phyloP scores from a whole-genome alignment of 2,113 vertebrate genomes.

The Polypterus senegalus region DNA sequence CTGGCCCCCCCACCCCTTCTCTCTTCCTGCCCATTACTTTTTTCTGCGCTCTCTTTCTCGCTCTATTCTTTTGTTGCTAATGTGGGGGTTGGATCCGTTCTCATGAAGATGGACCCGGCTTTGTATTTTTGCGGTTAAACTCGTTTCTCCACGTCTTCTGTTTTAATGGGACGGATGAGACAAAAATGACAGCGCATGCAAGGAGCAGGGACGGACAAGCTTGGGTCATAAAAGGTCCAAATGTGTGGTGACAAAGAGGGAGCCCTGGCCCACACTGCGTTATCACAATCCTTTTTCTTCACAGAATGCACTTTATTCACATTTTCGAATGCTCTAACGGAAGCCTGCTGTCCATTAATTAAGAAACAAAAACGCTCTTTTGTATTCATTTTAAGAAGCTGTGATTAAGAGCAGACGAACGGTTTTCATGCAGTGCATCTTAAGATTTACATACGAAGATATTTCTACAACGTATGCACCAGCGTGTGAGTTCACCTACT shows the following conservation, averaged over 20 bases:
- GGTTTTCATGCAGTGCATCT: background rate
- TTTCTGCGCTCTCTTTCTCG: constrained; percentile 28
- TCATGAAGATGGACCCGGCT: constrained; percentile 13
- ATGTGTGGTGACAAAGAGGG: background rate
- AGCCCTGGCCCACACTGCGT: no score
- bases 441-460: background rate
- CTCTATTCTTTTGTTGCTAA: constrained; percentile 35
- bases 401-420: background rate
- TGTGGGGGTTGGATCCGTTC: constrained; percentile 34
- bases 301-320: no score
- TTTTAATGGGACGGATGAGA: constrained; percentile 25
- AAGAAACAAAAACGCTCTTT: background rate
- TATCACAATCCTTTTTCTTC: no score
- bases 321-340: no score
- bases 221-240: background rate
- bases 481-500: background rate
- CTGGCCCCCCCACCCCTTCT: constrained; percentile 11
- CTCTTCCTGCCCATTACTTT: constrained; percentile 22
- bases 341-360: background rate
- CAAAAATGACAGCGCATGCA: constrained; percentile 16
- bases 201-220: background rate
- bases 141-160: constrained; percentile 41
- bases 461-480: background rate
- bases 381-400: background rate
- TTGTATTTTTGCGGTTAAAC: constrained; percentile 36